A percentile compares a stretch with the other conserved stretches of the same genome.
Conservation (phyloP, 1,140 invertebrate species). For the Odontomachus brunneus region DNA sequence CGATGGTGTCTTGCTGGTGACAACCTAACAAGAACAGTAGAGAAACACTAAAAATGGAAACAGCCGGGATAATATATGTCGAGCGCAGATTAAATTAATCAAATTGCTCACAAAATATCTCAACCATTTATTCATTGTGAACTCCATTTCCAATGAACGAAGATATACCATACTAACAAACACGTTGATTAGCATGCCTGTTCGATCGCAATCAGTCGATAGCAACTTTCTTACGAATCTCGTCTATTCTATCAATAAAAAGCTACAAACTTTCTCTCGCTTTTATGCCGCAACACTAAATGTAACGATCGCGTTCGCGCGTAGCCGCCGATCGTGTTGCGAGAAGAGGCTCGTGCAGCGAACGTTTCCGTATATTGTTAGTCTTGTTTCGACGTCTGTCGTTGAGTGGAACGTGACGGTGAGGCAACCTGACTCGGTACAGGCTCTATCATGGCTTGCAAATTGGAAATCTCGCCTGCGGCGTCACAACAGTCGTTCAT, state of each 20-base stretch:
- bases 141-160: conserved; percentile 66
- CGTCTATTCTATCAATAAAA: conserved; percentile 76
- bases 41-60: background rate
- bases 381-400: conserved; percentile 65
- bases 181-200: conserved; percentile 60
- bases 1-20: background rate
- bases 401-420: conserved; percentile 70
- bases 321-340: background rate
- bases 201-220: conserved; percentile 70
- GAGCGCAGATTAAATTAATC: conserved; percentile 40
- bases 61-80: background rate
- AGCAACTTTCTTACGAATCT: conserved; percentile 71
- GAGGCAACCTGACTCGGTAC: conserved; percentile 75
- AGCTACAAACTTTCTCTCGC: conserved; percentile 76
- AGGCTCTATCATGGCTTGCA: conserved; percentile 83
- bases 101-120: conserved; percentile 80
- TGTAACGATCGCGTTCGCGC: conserved; percentile 48
- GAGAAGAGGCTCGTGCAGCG: background rate
- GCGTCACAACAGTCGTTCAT: conserved; percentile 83
- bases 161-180: conserved; percentile 68
- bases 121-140: conserved; percentile 78
- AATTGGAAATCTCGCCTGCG: conserved; percentile 82
- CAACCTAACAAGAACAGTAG: background rate
- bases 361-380: conserved; percentile 61
- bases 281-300: conserved; percentile 49